Evolutionary conservation across 2,888 invertebrate genomes (phyloP).

Genomic region (Phalera bucephala): DNA sequence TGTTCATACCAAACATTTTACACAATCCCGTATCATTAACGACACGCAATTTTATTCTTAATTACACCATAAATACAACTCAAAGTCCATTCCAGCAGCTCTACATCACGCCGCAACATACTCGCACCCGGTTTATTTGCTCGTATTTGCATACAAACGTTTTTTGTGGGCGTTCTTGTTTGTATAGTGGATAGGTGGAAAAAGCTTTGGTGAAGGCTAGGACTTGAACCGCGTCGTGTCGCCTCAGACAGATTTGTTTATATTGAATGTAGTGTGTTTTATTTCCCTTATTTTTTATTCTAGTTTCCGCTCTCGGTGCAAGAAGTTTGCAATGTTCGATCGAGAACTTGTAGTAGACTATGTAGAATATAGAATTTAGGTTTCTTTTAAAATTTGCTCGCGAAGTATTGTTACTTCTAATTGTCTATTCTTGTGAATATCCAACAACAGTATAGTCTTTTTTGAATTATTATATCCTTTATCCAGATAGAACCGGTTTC

Average conservation of each 20-base stretch:
- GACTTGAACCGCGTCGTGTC: constrained; percentile 52
- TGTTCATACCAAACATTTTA: too few species aligned
- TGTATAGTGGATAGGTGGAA: constrained; percentile 78
- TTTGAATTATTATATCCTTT: too few species aligned
- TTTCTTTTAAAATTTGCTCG: too few species aligned
- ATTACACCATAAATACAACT: constrained; percentile 19
- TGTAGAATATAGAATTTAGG: too few species aligned
- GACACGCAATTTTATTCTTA: neutral
- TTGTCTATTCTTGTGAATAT: too few species aligned
- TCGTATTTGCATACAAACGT: constrained; percentile 82
- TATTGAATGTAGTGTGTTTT: constrained; percentile 57
- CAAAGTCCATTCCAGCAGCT: constrained; percentile 29
- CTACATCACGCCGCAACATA: constrained; percentile 45
- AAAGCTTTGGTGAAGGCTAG: constrained; percentile 61
- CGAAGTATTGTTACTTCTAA: too few species aligned
- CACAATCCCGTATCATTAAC: too few species aligned
- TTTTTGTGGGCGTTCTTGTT: constrained; percentile 81
- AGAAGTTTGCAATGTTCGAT: too few species aligned
- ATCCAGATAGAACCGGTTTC: too few species aligned
- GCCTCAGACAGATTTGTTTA: constrained; percentile 67
- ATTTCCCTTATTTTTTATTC: constrained; percentile 3
- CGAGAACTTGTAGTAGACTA: too few species aligned
- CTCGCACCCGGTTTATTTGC: constrained; percentile 78
- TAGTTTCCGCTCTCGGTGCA: neutral
- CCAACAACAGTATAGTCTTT: too few species aligned